A percentile compares a stretch with the other conserved stretches of the same genome.
These are phyloP conservation scores for Trileptium ribeirensis DNA, from an alignment of 2,888 invertebrate genomes.

Conservation along the genomic window DNA sequence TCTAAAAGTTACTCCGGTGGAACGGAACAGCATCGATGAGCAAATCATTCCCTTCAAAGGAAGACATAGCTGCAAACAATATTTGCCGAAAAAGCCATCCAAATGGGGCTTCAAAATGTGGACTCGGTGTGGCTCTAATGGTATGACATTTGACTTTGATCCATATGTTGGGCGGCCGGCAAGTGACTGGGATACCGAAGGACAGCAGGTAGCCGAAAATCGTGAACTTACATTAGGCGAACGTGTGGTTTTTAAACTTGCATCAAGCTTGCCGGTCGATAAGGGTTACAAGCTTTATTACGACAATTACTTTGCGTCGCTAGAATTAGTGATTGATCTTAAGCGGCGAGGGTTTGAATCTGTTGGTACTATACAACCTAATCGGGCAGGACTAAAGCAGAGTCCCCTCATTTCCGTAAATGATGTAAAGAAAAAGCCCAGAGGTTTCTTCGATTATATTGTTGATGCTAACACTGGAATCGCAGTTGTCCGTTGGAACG, in stretches of 20 bases:
- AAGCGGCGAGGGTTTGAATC: not conserved
- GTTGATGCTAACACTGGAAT: conserved; percentile 4
- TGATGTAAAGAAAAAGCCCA: conserved; percentile 19
- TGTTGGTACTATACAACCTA: conserved; percentile 1
- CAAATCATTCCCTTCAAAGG: conserved; percentile 1
- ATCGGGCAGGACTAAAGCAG: not conserved
- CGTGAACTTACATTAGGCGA: not conserved
- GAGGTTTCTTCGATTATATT: conserved; percentile 21
- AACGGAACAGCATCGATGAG: not conserved
- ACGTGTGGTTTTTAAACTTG: not conserved
- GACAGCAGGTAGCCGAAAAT: not conserved
- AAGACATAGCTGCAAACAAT: not conserved
- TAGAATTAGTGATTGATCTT: not conserved
- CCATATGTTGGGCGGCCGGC: not conserved
- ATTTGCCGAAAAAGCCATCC: not conserved
- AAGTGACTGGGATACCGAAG: not conserved
- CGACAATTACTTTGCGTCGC: not conserved
- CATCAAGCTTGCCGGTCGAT: not conserved
- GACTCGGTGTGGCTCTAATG: not conserved
- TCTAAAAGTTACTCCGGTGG: not conserved
- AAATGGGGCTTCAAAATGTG: conserved; percentile 11
- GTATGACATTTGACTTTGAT: not conserved
- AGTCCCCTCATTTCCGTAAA: conserved; percentile 20
- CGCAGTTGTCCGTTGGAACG: conserved; percentile 25
- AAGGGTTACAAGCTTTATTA: not conserved